Evolutionary conservation across 2,113 vertebrate species (phyloP), one percentile per base, ranked within the genome.

Genomic region (Phocoena phocoena): DNA sequence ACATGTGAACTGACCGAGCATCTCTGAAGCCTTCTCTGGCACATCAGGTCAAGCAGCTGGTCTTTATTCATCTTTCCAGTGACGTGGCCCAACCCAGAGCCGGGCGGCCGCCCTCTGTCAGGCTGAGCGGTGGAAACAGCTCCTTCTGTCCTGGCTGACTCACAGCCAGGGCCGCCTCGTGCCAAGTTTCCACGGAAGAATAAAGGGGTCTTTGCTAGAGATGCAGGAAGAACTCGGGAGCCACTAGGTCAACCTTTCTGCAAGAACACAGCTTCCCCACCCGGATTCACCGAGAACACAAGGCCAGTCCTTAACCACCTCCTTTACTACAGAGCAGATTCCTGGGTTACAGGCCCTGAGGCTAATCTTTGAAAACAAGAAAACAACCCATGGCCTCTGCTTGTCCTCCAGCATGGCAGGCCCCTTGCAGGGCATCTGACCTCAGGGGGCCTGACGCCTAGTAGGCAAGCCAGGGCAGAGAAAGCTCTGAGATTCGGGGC

Each of bases 101-200:
- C 9, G 4, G 20, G 79, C 47, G 4, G 25, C 44, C 23, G 18
- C 33, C 18, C 53, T 85, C 63, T 23, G 4, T 17, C 8, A 20
- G 41, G 25, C 36, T 71, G 20, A 87, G 60, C 3, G 14, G 44
- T 41, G 21, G 13, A 60, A 89, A 88, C 31, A 18, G 33, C 36
- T 28, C 55, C 63, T 88, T 71, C 28, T 55, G 83, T 44, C 73
- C 26, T 3, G 5, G 47, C 41, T 68, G 36, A 55, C 68, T 74
- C 80, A 71, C 26, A 38, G 60, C 70, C 18, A 5, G 17, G 55
- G 74, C 90, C 14, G 23, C 26, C 8, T 58, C 9, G 1, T 12
- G 71, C 79, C 83, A 96, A 85, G 68, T 71, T 97, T 93, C 88
- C 82, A 86, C 1, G 20, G 47, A 80, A 90, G 67, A 81, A 81